Evolutionary conservation across 2,888 invertebrate genomes (phyloP).

Genomic region (Tetrapedia diversipes): DNA sequence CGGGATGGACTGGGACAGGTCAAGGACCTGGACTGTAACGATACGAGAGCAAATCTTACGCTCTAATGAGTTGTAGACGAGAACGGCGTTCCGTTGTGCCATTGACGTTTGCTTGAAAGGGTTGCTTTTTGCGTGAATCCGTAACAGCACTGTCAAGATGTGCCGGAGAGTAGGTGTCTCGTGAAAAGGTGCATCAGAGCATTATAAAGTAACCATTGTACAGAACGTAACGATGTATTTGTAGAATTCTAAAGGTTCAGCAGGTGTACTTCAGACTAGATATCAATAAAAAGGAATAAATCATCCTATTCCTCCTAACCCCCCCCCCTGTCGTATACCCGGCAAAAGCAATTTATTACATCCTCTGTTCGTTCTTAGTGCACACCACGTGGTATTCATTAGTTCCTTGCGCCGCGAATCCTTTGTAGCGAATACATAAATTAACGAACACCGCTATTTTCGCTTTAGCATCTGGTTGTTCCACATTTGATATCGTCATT

Average conservation of each 20-base stretch:
- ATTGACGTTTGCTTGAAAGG: constrained; percentile 34
- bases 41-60: constrained; percentile 59
- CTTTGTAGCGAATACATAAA: too few species aligned
- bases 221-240: background rate
- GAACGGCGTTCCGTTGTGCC: constrained; percentile 28
- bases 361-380: constrained; percentile 6
- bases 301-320: constrained; percentile 2
- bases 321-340: constrained; percentile 1
- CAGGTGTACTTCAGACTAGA: constrained; percentile 6
- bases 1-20: constrained; percentile 61
- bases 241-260: background rate
- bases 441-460: background rate
- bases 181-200: constrained; percentile 16
- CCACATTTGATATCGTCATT: background rate
- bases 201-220: constrained; percentile 1
- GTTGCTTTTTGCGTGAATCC: constrained; percentile 1
- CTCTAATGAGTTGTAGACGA: constrained; percentile 49
- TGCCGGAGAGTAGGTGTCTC: background rate
- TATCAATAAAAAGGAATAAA: constrained; percentile 31
- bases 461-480: background rate
- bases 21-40: constrained; percentile 65
- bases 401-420: background rate
- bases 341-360: background rate
- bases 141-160: background rate
- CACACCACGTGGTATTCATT: constrained; percentile 2